phyloP scores from a whole-genome alignment of 2,888 invertebrate genomes.

The Drosophila eohydei region DNA sequence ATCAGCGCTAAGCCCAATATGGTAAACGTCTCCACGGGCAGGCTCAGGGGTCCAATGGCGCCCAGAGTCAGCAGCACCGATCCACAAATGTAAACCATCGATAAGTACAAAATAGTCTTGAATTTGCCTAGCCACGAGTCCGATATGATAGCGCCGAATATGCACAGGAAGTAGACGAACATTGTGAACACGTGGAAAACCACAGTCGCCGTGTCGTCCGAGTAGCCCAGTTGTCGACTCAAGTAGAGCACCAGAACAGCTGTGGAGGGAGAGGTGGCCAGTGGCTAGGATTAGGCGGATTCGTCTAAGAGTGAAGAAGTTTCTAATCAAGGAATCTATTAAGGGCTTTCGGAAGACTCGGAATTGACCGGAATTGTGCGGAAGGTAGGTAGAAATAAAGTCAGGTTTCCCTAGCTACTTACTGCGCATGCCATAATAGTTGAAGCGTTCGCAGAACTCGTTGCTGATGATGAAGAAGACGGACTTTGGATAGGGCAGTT shows the following conservation, averaged over 20 bases:
- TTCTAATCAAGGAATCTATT: neutral
- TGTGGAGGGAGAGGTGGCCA: constrained; percentile 82
- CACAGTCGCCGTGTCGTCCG: constrained; percentile 89
- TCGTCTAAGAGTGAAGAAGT: neutral
- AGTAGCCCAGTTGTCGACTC: constrained; percentile 88
- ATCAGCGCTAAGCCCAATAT: constrained; percentile 90
- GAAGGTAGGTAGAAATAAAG: too few relatives aligned
- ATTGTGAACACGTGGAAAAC: constrained; percentile 91
- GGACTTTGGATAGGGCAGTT: constrained; percentile 88
- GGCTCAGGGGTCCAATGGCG: constrained; percentile 86
- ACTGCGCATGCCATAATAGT: constrained; percentile 97
- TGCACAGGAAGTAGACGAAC: constrained; percentile 91
- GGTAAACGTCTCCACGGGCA: constrained; percentile 86
- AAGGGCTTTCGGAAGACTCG: neutral
- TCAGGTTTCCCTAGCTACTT: constrained; percentile 84
- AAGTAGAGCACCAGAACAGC: constrained; percentile 92
- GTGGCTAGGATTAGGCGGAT: neutral
- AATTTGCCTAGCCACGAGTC: constrained; percentile 93
- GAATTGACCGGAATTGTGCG: too few relatives aligned
- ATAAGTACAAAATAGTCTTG: constrained; percentile 90
- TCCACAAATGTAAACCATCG: constrained; percentile 90
- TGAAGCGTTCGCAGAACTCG: constrained; percentile 98
- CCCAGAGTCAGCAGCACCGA: constrained; percentile 88
- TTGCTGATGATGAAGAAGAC: constrained; percentile 96
- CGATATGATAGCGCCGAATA: constrained; percentile 92